phyloP scores from a whole-genome alignment of 2,888 invertebrate species.

The Himalopsyche japonica region DNA sequence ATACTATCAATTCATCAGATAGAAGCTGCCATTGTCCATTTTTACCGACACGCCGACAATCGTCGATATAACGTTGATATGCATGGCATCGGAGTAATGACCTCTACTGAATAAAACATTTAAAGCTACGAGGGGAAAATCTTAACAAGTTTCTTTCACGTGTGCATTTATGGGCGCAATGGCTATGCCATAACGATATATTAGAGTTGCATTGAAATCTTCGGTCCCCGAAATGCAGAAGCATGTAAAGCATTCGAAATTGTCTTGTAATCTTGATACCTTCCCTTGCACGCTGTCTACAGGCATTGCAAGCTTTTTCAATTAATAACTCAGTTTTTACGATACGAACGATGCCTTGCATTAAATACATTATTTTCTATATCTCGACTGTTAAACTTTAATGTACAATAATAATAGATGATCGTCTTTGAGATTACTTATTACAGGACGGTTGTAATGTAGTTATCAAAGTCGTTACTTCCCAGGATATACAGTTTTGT shows the following conservation, averaged over 20 bases:
- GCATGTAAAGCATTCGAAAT: background rate
- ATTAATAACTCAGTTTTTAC: background rate
- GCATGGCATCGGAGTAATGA: background rate
- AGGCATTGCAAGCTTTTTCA: background rate
- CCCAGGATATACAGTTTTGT: too few species aligned
- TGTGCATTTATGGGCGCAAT: background rate
- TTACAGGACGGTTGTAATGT: too few species aligned
- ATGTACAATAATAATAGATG: too few species aligned
- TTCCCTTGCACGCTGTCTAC: background rate
- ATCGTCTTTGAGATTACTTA: too few species aligned
- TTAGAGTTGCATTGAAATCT: background rate
- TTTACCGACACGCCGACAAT: background rate
- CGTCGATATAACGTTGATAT: background rate
- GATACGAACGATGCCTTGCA: background rate
- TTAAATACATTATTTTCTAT: too few species aligned
- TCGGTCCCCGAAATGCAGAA: background rate
- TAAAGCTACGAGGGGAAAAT: background rate
- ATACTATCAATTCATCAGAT: background rate
- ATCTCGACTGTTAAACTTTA: too few species aligned
- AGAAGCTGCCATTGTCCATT: background rate
- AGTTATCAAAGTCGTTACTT: too few species aligned
- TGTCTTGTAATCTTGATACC: background rate
- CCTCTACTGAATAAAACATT: background rate
- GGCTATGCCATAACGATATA: background rate
- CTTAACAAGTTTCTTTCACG: background rate